phyloP scores from a whole-genome alignment of 1,140 invertebrate species.

The Eurosta solidaginis region DNA sequence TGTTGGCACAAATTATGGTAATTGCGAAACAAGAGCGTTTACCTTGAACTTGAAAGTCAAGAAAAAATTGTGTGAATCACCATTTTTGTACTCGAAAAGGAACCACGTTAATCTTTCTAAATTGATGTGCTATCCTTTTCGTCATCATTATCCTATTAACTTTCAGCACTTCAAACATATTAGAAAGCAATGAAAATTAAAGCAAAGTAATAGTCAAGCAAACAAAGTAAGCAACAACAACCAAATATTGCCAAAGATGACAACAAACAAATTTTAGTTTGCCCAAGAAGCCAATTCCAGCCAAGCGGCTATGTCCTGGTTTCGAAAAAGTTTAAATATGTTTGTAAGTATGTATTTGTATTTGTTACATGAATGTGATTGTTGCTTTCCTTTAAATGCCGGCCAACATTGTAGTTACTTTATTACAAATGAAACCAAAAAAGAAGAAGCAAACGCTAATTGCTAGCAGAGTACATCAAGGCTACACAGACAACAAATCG shows the following conservation, averaged over 20 bases:
- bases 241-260: not conserved
- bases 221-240: not conserved
- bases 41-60: no score
- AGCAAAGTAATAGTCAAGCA: not conserved
- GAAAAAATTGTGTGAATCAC: not conserved
- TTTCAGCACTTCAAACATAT: not conserved
- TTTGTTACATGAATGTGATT: not conserved
- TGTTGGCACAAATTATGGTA: no score
- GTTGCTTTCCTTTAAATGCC: no score
- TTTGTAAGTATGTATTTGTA: not conserved
- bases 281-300: not conserved
- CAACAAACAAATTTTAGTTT: not conserved
- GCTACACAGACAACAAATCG: not conserved
- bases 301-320: no score
- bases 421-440: not conserved
- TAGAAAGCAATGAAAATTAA: not conserved
- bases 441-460: not conserved
- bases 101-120: constrained; percentile 58
- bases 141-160: constrained; percentile 9
- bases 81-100: no score
- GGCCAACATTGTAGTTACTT: not conserved
- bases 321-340: no score
- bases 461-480: not conserved
- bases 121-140: constrained; percentile 40
- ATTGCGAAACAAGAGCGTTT: no score